Evolutionary conservation across 2,888 invertebrate species (phyloP).

Genomic region (Drosophila neonasuta): DNA sequence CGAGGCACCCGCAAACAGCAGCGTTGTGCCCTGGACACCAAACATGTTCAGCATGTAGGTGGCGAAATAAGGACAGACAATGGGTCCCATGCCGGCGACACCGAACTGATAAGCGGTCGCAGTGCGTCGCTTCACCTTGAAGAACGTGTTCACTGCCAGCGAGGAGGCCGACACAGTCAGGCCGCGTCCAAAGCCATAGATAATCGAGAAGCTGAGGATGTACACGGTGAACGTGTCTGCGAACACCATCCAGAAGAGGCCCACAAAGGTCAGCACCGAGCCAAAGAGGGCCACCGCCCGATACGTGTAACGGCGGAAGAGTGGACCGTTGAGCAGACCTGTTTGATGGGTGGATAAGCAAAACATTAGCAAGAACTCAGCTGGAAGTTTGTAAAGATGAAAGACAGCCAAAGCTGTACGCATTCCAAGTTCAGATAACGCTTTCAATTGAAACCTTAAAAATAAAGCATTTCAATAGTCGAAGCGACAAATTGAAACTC

Average conservation of each 20-base stretch:
- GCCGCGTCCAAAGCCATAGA: constrained; percentile 84
- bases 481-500: too few species aligned
- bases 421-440: too few species aligned
- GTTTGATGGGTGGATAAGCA: neutral
- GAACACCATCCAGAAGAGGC: constrained; percentile 85
- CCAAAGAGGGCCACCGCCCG: constrained; percentile 87
- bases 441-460: too few species aligned
- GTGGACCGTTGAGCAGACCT: constrained; percentile 87
- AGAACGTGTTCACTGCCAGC: constrained; percentile 88
- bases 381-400: neutral
- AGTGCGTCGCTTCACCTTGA: constrained; percentile 86
- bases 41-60: constrained; percentile 85
- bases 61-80: constrained; percentile 88
- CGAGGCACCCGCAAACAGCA: constrained; percentile 87
- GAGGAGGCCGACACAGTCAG: constrained; percentile 87
- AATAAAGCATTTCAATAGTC: too few species aligned
- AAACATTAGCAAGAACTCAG: neutral
- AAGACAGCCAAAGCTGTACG: neutral
- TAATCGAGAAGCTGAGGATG: constrained; percentile 79
- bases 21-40: constrained; percentile 86
- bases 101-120: constrained; percentile 89
- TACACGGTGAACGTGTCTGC: constrained; percentile 86
- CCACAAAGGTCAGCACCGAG: constrained; percentile 84
- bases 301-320: constrained; percentile 87
- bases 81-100: constrained; percentile 88